Conservation (phyloP, 2,797 vertebrate genomes). For the Gadopsis marmoratus region DNA sequence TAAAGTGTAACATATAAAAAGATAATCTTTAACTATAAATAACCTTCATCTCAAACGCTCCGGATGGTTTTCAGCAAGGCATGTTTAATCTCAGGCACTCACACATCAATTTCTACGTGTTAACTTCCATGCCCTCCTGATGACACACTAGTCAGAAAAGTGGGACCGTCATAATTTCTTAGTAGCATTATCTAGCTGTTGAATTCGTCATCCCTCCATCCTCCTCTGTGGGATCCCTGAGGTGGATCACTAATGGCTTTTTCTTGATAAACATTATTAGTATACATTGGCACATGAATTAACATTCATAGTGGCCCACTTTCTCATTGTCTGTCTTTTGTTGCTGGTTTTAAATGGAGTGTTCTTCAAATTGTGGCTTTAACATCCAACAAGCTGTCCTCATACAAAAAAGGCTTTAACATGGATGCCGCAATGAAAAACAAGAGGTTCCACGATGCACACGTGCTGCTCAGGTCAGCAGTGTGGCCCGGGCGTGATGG, state of each 20-base stretch:
- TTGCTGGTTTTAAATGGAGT: constrained; percentile 13
- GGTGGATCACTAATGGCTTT: constrained; percentile 45
- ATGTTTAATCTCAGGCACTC: background rate
- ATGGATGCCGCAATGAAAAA: too few species aligned
- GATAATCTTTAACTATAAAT: background rate
- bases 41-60: background rate
- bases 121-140: constrained; percentile 1
- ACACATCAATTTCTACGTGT: constrained; percentile 5
- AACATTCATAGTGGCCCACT: constrained; percentile 40
- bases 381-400: constrained; percentile 12
- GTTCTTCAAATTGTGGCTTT: constrained; percentile 9
- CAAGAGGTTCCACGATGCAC: too few species aligned
- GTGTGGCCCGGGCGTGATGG: too few species aligned
- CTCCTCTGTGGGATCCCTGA: constrained; percentile 32
- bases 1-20: background rate
- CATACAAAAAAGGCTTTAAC: background rate
- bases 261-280: constrained; percentile 55
- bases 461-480: too few species aligned
- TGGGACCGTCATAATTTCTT: constrained; percentile 27
- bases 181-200: constrained; percentile 40
- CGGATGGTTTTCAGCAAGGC: background rate
- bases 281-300: constrained; percentile 34
- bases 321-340: constrained; percentile 18
- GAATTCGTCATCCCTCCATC: constrained; percentile 1
- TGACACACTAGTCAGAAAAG: constrained; percentile 19